These are phyloP conservation scores for Drosophila nikananu DNA, from an alignment of 1,140 invertebrate species.

Conservation along the genomic window DNA sequence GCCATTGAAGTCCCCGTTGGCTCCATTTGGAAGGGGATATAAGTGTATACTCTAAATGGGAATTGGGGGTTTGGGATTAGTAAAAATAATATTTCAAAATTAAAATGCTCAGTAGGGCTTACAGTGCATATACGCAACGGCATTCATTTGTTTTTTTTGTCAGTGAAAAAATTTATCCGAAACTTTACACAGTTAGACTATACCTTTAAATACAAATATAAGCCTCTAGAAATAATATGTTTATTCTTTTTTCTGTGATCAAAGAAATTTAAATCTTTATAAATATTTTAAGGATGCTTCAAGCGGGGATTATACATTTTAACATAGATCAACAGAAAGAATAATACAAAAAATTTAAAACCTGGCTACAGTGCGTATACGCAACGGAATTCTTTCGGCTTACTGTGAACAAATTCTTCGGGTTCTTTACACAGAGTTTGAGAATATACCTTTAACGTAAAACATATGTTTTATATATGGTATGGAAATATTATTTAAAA, in stretches of 20 bases:
- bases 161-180: background rate
- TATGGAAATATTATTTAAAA: background rate
- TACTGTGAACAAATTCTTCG: background rate
- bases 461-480: too few relatives aligned
- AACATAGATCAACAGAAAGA: background rate
- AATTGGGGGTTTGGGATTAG: background rate
- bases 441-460: too few relatives aligned
- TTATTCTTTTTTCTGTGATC: too few relatives aligned
- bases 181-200: background rate
- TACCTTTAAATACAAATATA: background rate
- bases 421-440: background rate
- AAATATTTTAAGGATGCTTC: background rate
- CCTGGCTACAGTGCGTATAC: background rate
- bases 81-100: background rate
- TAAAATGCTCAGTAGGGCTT: background rate
- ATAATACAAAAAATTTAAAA: background rate
- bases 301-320: background rate
- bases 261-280: background rate
- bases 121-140: background rate
- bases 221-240: too few relatives aligned
- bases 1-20: constrained; percentile 3
- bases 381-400: background rate
- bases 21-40: background rate
- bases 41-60: background rate
- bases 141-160: too few relatives aligned